These are phyloP conservation scores for Lineus longissimus DNA, from an alignment of 1,140 invertebrate species.

Conservation along the genomic window DNA sequence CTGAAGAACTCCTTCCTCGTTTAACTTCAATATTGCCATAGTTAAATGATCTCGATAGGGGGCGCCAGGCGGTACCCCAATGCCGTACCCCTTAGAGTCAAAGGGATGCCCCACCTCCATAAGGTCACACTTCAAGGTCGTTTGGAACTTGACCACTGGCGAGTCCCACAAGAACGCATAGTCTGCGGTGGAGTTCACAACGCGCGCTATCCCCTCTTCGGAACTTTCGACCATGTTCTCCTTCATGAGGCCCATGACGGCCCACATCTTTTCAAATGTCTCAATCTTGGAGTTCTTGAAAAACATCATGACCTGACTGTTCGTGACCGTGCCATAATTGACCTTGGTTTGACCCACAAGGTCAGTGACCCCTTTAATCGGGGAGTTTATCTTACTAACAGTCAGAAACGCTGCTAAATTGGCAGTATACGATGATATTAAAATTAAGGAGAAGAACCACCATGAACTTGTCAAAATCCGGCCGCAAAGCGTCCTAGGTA, in stretches of 20 bases:
- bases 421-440: conserved; percentile 55
- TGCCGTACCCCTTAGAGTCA: conserved; percentile 47
- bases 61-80: conserved; percentile 60
- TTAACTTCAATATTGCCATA: conserved; percentile 84
- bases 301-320: conserved; percentile 68
- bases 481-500: conserved; percentile 15
- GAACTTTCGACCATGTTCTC: conserved; percentile 31
- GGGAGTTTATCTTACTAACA: conserved; percentile 53
- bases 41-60: conserved; percentile 92
- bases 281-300: conserved; percentile 50
- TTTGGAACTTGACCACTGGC: conserved; percentile 38
- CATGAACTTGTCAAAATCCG: conserved; percentile 49
- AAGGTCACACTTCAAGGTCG: conserved; percentile 39
- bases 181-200: conserved; percentile 61
- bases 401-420: conserved; percentile 56
- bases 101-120: conserved; percentile 45
- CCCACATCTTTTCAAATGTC: conserved; percentile 50
- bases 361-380: conserved; percentile 52
- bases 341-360: conserved; percentile 50
- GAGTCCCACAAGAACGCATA: conserved; percentile 51
- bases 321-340: conserved; percentile 79
- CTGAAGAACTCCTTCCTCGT: conserved; percentile 87
- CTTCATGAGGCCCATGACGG: conserved; percentile 52
- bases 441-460: conserved; percentile 53
- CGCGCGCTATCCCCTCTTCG: conserved; percentile 41